A percentile compares a stretch with the other conserved stretches of the same genome.
Evolutionary conservation across 2,888 invertebrate genomes (phyloP).

Genomic region (Sesia bembeciformis): DNA sequence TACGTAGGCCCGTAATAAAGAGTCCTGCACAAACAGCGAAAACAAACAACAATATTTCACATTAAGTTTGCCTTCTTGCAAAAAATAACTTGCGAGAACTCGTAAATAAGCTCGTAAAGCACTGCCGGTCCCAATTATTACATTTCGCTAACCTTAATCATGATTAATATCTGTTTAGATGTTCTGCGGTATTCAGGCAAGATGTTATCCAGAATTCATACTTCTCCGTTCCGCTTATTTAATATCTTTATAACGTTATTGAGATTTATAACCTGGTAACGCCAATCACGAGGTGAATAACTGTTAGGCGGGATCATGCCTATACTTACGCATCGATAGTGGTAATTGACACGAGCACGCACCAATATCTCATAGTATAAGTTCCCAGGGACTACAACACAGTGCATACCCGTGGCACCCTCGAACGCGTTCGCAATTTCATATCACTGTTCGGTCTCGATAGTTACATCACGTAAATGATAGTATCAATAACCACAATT

Average conservation of each 20-base stretch:
- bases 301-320: no score
- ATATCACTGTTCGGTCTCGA: constrained; percentile 45
- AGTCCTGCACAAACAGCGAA: constrained; percentile 24
- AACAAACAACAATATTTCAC: constrained; percentile 47
- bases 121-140: constrained; percentile 52
- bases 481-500: constrained; percentile 20
- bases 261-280: no score
- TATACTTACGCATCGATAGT: constrained; percentile 6
- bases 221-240: background rate
- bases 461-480: constrained; percentile 67
- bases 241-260: no score
- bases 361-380: constrained; percentile 14
- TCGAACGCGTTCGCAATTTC: constrained; percentile 33
- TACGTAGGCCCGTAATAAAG: constrained; percentile 39
- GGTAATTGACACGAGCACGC: constrained; percentile 27
- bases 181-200: constrained; percentile 21
- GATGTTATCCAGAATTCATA: constrained; percentile 11
- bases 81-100: constrained; percentile 45
- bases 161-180: constrained; percentile 44
- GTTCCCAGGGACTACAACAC: constrained; percentile 41
- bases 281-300: no score
- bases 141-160: constrained; percentile 48
- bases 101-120: constrained; percentile 56
- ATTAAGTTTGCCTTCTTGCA: constrained; percentile 38
- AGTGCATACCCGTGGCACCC: constrained; percentile 19